Base-by-base conservation (phyloP, 1,140 invertebrate genomes). In the Stegodyphus mimosarum region DNA sequence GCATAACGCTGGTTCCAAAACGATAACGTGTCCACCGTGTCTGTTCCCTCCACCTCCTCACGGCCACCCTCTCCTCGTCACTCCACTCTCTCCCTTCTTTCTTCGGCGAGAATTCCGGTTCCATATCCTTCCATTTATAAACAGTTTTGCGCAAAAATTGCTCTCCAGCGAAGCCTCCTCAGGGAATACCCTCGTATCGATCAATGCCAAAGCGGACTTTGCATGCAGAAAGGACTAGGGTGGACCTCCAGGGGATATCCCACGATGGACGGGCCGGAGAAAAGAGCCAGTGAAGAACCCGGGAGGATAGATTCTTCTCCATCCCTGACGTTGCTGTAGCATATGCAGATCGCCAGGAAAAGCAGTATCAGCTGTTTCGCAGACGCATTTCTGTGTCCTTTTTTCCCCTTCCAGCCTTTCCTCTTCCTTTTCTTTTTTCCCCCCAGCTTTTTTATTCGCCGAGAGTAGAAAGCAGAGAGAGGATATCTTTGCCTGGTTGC, bases 121-220 rank as follows among this genome's bases (percentile, higher is more conserved):
- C 33, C 79, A 83, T 83, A 83, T 83, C 70, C 79, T 66, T 83
- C 71, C 79, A 83, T 83, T 83, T 83, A 83, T 83, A 83, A 83
- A 83, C 79, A 83, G 79, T 83, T 83, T 83, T 83, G 72, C 69
- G 69, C 69, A 70, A 83, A 33, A 83, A 72, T 83, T 55, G 67
- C 69, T 71, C 69, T 83, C 49, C 55, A 71, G 52, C 48, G 69
- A 64, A 10, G 55, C 6, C 18, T 50, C 71, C 79, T 13, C 6
- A 48, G 52, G 71, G 70, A 66, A 6, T 60, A 13, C 17, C 48
- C 66, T 15, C 51, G 53, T 73, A 83, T 83, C 79, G 79, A 83
- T 83, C 79, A 83, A 53, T 83, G 79, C 79, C 79, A 83, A 15
- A 66, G 79, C 55, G 51, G 60, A 67, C 70, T 83, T 83, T 83